Conservation (phyloP, 2,797 vertebrate species). For the Cheirogaleus major region DNA sequence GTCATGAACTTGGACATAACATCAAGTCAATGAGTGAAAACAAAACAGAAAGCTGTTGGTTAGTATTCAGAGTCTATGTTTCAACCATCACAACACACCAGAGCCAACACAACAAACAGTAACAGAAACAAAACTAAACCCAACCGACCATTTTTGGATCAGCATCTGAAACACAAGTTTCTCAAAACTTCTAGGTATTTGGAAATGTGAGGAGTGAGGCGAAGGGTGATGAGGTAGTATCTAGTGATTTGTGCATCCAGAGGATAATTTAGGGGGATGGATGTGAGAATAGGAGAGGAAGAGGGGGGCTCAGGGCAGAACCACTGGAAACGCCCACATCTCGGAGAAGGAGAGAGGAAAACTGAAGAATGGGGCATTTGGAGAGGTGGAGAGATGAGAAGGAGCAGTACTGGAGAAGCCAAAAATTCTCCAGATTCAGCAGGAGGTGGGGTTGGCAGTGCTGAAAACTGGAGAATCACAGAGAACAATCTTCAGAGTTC, state of each 20-base stretch:
- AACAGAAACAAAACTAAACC: not conserved
- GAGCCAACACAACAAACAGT: too few relatives aligned
- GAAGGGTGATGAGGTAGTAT: not conserved
- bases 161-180: not conserved
- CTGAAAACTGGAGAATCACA: not conserved
- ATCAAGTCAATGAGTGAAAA: not conserved
- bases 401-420: not conserved
- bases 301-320: not conserved
- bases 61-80: not conserved
- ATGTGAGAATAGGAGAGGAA: not conserved
- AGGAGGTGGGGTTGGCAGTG: not conserved
- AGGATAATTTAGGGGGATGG: not conserved
- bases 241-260: rapidly evolving
- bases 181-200: not conserved
- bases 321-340: not conserved
- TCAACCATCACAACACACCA: rapidly evolving
- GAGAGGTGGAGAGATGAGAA: not conserved
- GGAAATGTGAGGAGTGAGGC: not conserved
- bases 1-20: not conserved
- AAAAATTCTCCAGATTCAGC: not conserved
- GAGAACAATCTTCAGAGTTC: not conserved
- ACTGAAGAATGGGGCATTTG: not conserved
- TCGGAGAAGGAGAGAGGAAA: not conserved
- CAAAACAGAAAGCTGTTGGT: not conserved
- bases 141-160: not conserved